Evolutionary conservation across 53 echinoderm and acorn worm species (phyloP).

Genomic region (Mesocentrotus franciscanus): DNA sequence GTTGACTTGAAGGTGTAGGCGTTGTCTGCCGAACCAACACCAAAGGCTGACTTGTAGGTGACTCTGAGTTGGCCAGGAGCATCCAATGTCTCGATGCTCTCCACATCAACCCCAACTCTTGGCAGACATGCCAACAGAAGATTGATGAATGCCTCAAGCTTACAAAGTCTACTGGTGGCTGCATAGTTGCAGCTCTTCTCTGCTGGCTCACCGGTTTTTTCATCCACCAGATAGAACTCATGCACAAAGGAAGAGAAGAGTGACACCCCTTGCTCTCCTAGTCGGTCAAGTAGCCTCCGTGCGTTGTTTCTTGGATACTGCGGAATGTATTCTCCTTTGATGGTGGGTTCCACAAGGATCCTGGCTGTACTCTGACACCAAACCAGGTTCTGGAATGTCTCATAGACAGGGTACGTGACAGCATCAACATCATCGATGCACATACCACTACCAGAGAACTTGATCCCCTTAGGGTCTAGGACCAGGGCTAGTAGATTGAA

Average conservation of each 20-base stretch:
- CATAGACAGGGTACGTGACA: slow-evolving; percentile 61
- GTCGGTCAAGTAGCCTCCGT: slow-evolving; percentile 54
- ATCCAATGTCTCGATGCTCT: slow-evolving; percentile 69
- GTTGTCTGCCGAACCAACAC: slow-evolving; percentile 75
- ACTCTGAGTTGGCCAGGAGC: slow-evolving; percentile 78
- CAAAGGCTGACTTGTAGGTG: slow-evolving; percentile 78
- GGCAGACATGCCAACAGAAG: slow-evolving; percentile 69
- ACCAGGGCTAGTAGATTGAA: slow-evolving; percentile 66
- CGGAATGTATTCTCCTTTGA: slow-evolving; percentile 59
- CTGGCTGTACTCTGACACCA: slow-evolving; percentile 76
- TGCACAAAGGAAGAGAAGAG: slow-evolving; percentile 72
- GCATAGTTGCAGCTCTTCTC: slow-evolving; percentile 58
- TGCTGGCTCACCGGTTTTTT: slow-evolving; percentile 65
- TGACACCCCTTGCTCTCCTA: slow-evolving; percentile 66
- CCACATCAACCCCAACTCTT: slow-evolving; percentile 73
- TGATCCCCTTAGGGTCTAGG: slow-evolving; percentile 72
- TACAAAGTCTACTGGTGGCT: slow-evolving; percentile 71
- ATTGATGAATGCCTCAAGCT: slow-evolving; percentile 62
- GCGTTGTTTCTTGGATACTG: slow-evolving; percentile 69
- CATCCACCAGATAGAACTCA: slow-evolving; percentile 78
- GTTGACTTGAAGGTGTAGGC: slow-evolving; percentile 72
- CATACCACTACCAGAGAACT: slow-evolving; percentile 55
- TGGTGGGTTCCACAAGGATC: slow-evolving; percentile 67
- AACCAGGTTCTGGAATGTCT: slow-evolving; percentile 71
- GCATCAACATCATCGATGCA: slow-evolving; percentile 69